Percentiles rank a stretch among this genome's conserved stretches.
Conservation (phyloP, 2,113 vertebrate genomes). For the Xenopus tropicalis region DNA sequence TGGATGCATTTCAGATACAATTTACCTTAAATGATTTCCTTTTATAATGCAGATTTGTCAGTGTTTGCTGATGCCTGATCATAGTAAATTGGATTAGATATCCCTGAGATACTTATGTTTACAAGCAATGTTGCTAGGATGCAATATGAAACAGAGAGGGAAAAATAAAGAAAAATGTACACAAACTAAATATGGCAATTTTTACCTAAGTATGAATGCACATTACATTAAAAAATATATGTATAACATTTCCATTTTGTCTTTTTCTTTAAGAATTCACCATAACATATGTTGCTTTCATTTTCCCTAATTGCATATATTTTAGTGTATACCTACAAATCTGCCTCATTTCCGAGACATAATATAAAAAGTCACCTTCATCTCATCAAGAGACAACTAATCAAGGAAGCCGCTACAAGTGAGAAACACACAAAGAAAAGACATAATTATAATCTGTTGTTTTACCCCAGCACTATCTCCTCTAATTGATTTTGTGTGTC, state of each 20-base stretch:
- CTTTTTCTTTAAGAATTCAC: too few species aligned
- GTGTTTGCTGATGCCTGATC: slow-evolving; percentile 5
- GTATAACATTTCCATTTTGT: too few species aligned
- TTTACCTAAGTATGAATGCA: too few species aligned
- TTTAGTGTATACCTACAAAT: slow-evolving; percentile 34
- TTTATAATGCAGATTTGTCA: slow-evolving; percentile 1
- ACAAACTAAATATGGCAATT: too few species aligned
- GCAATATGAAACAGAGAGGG: neutral
- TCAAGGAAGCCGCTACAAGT: slow-evolving; percentile 32
- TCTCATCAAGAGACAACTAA: slow-evolving; percentile 36
- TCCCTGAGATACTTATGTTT: slow-evolving; percentile 16
- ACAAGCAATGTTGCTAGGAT: slow-evolving; percentile 7
- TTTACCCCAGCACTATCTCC: slow-evolving; percentile 37
- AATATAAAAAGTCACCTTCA: slow-evolving; percentile 44
- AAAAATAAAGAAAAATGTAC: too few species aligned
- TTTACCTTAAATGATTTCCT: slow-evolving; percentile 6
- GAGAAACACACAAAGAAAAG: slow-evolving; percentile 27
- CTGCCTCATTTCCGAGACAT: slow-evolving; percentile 26
- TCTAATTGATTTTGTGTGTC: slow-evolving; percentile 45
- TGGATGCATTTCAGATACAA: neutral
- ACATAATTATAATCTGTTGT: slow-evolving; percentile 44
- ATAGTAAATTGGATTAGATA: slow-evolving; percentile 38
- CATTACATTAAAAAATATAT: too few species aligned
- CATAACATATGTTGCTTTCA: slow-evolving; percentile 27
- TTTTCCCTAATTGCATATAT: slow-evolving; percentile 36